Conservation (phyloP, 2,113 vertebrate species). For the Ammodytes marinus region DNA sequence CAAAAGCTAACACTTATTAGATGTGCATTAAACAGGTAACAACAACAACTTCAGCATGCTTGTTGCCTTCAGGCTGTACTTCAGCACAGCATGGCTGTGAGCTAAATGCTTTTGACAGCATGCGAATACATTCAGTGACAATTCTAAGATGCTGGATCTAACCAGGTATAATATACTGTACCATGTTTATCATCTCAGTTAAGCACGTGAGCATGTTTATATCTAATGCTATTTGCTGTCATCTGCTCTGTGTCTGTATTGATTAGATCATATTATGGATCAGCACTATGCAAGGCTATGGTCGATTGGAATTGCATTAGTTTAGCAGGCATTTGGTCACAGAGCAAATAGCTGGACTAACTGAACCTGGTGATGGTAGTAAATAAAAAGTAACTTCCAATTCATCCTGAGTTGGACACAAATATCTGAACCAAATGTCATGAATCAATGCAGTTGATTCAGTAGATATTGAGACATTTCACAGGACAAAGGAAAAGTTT, state of each 20-base stretch:
- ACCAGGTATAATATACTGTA: background rate
- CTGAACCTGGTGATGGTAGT: background rate
- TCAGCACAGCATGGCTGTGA: background rate
- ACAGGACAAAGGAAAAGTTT: too few relatives aligned
- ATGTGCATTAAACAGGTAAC: background rate
- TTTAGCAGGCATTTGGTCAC: background rate
- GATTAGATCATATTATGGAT: too few relatives aligned
- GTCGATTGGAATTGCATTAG: background rate
- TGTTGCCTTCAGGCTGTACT: background rate
- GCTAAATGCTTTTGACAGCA: too few relatives aligned
- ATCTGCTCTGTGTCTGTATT: too few relatives aligned
- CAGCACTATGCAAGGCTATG: background rate
- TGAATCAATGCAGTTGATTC: too few relatives aligned
- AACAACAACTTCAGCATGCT: background rate
- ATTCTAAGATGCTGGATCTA: too few relatives aligned
- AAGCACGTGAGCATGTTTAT: too few relatives aligned
- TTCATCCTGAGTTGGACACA: background rate
- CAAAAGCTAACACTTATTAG: too few relatives aligned
- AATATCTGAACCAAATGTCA: background rate
- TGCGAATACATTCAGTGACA: too few relatives aligned
- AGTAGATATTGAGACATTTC: too few relatives aligned
- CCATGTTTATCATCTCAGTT: background rate
- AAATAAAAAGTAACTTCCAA: background rate
- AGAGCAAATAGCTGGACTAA: background rate
- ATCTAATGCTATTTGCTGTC: too few relatives aligned